Evolutionary conservation across 2,797 vertebrate genomes (phyloP).

Genomic region (Lutjanus argentimaculatus): DNA sequence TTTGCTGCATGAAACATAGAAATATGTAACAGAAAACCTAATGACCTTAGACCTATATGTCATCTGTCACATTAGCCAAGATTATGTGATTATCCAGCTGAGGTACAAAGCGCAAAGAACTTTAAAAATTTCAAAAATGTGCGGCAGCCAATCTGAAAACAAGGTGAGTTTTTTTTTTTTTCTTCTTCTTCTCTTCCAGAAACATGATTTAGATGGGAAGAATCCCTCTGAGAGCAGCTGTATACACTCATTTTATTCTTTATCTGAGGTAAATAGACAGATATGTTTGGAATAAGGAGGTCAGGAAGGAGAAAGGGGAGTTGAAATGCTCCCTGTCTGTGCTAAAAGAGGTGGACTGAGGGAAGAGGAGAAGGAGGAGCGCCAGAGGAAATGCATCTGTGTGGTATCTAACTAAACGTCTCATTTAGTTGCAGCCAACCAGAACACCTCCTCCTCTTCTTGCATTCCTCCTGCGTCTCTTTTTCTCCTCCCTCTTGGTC

Average conservation of each 20-base stretch:
- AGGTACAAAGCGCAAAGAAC: slow-evolving; percentile 20
- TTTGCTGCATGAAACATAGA: background rate
- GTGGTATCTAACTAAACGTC: slow-evolving; percentile 53
- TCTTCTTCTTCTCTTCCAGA: background rate
- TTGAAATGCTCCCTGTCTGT: background rate
- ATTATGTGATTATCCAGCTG: slow-evolving; percentile 34
- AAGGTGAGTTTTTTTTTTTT: background rate
- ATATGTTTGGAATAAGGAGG: background rate
- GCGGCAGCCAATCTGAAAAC: background rate
- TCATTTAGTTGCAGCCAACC: slow-evolving; percentile 66
- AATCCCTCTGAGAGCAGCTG: slow-evolving; percentile 18
- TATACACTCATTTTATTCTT: background rate
- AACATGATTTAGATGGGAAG: background rate
- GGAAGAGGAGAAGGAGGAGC: slow-evolving; percentile 8
- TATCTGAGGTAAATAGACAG: background rate
- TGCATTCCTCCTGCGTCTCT: slow-evolving; percentile 26
- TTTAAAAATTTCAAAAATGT: slow-evolving; percentile 36
- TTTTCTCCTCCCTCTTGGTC: background rate
- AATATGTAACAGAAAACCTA: background rate
- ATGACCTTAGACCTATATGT: background rate
- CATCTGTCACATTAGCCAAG: slow-evolving; percentile 9
- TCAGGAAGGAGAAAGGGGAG: background rate
- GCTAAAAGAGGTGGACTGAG: background rate
- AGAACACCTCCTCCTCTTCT: slow-evolving; percentile 51
- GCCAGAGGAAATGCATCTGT: slow-evolving; percentile 52